These are phyloP conservation scores for Hypomecis atomaria DNA, from an alignment of 2,888 invertebrate species.

Conservation along the genomic window DNA sequence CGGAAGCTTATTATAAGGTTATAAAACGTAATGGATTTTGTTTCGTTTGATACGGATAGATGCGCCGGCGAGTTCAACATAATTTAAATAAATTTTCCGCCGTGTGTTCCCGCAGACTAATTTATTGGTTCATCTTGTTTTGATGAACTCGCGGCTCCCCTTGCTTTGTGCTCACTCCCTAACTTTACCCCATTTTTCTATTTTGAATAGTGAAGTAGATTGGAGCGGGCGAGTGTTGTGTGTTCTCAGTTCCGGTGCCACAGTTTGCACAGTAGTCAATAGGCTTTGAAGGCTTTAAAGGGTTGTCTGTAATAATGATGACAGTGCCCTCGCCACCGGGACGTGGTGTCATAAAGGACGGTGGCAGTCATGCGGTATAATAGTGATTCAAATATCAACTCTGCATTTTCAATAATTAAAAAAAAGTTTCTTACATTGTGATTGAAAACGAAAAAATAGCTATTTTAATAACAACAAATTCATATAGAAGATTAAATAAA, in stretches of 20 bases:
- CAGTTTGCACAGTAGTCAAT: not conserved
- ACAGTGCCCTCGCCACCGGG: conserved; percentile 4
- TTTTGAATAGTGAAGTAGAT: conserved; percentile 8
- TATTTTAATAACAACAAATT: too few relatives aligned
- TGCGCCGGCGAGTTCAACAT: conserved; percentile 10
- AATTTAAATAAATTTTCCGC: conserved; percentile 34
- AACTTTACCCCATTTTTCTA: conserved; percentile 10
- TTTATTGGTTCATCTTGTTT: conserved; percentile 18
- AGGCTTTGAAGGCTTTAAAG: not conserved
- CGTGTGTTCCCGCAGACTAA: conserved; percentile 22
- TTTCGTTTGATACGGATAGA: conserved; percentile 33
- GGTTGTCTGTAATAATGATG: conserved; percentile 1
- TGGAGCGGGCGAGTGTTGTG: not conserved
- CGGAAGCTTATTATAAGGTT: conserved; percentile 45
- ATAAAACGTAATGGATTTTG: conserved; percentile 42
- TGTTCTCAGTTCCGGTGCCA: not conserved
- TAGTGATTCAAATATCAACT: not conserved
- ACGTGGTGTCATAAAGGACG: not conserved
- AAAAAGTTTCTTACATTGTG: too few relatives aligned
- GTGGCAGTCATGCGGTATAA: not conserved
- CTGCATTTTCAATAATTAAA: too few relatives aligned
- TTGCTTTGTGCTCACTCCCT: conserved; percentile 5
- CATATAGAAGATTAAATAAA: too few relatives aligned
- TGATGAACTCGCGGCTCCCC: conserved; percentile 6
- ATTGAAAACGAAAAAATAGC: too few relatives aligned